These are phyloP conservation scores for Adelosebastes latens DNA, from an alignment of 2,797 vertebrate genomes.

Conservation along the genomic window DNA sequence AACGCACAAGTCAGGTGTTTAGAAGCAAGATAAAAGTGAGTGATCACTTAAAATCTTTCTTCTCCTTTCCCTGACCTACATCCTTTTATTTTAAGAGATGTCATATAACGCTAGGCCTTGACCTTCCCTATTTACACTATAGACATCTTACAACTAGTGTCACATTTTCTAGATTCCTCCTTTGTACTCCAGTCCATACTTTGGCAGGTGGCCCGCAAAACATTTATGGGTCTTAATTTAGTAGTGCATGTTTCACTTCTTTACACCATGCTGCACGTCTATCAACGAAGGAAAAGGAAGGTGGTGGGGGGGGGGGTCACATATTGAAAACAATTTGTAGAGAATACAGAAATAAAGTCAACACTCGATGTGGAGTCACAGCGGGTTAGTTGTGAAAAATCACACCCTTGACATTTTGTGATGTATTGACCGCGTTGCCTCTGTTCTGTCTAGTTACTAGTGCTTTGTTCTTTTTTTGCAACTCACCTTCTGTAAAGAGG, in stretches of 20 bases:
- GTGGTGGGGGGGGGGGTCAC: neutral
- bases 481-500: neutral
- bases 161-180: conserved; percentile 48
- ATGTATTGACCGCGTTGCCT: neutral
- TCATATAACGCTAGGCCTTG: neutral
- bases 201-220: conserved; percentile 33
- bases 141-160: conserved; percentile 42
- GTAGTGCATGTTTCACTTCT: conserved; percentile 19
- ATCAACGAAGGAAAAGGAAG: neutral
- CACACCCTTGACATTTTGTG: conserved; percentile 16
- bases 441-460: neutral
- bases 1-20: neutral
- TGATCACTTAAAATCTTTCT: neutral
- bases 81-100: conserved; percentile 40
- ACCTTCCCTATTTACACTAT: conserved; percentile 45
- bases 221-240: conserved; percentile 47
- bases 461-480: neutral
- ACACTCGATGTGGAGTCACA: neutral
- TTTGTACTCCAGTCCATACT: conserved; percentile 27
- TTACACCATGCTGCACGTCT: neutral
- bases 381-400: neutral
- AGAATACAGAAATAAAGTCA: conserved; percentile 26
- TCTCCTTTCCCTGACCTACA: neutral
- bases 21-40: neutral
- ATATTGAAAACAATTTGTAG: conserved; percentile 23